Percentiles rank a stretch among this genome's conserved stretches.
Evolutionary conservation across 1,140 invertebrate genomes (phyloP).

Genomic region (Meteorus sp.): DNA sequence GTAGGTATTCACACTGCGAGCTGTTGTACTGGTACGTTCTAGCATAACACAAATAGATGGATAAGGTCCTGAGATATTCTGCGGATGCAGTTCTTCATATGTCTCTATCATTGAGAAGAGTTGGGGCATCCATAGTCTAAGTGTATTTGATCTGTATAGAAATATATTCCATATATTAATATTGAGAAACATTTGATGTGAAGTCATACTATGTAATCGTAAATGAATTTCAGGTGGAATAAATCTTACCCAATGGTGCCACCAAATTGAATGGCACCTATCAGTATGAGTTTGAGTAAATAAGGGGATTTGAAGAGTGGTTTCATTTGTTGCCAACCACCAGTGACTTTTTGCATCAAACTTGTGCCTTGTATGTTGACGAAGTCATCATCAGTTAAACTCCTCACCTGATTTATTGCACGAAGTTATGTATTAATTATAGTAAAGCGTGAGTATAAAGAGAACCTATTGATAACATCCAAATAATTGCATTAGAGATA

Average conservation of each 20-base stretch:
- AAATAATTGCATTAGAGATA: constrained; percentile 2
- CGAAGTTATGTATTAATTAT: background rate
- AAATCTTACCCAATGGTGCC: constrained; percentile 62
- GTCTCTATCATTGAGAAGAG: constrained; percentile 51
- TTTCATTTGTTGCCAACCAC: constrained; percentile 52
- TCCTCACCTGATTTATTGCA: constrained; percentile 45
- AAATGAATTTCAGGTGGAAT: background rate
- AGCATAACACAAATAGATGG: constrained; percentile 30
- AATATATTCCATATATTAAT: constrained; percentile 3
- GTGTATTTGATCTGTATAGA: constrained; percentile 46
- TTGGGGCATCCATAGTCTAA: constrained; percentile 54
- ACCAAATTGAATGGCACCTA: constrained; percentile 73
- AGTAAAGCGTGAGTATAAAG: background rate
- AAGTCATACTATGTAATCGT: background rate
- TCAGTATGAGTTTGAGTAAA: constrained; percentile 68
- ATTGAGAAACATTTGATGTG: background rate
- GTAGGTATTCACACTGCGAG: constrained; percentile 17
- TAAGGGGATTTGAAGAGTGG: constrained; percentile 69
- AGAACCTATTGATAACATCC: background rate
- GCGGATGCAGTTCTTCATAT: constrained; percentile 38
- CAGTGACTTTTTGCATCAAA: constrained; percentile 30
- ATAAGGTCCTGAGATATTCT: constrained; percentile 18
- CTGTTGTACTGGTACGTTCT: constrained; percentile 13
- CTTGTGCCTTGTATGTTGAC: constrained; percentile 41
- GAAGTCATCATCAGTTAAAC: constrained; percentile 54